Percentiles rank a stretch among this genome's conserved stretches.
phyloP scores from a whole-genome alignment of 2,113 vertebrate genomes.

The Ageneiosus marmoratus region DNA sequence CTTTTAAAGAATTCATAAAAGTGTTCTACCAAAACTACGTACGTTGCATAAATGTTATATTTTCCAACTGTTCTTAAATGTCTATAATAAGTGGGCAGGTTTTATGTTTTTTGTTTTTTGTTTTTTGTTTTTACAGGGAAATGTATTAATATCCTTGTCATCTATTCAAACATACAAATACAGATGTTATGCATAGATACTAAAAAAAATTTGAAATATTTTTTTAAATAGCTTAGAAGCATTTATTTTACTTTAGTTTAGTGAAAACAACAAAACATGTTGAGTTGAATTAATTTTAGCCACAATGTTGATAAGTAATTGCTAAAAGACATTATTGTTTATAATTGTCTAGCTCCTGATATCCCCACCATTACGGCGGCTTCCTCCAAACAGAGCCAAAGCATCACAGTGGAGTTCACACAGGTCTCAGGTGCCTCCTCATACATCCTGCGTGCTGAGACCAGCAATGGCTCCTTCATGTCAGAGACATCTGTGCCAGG shows the following conservation, averaged over 20 bases:
- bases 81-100: not conserved
- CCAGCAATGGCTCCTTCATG: slow-evolving; percentile 66
- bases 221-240: not conserved
- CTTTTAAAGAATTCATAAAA: not conserved
- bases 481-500: slow-evolving; percentile 72
- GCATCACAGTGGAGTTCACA: slow-evolving; percentile 82
- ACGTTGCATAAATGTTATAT: not conserved
- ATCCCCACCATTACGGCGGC: slow-evolving; percentile 75
- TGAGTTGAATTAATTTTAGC: too few relatives aligned
- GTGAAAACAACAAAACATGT: too few relatives aligned
- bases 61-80: not conserved
- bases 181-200: not conserved
- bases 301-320: not conserved
- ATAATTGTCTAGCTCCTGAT: slow-evolving; percentile 74
- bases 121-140: not conserved
- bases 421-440: slow-evolving; percentile 69
- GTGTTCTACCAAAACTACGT: not conserved
- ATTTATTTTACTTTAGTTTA: not conserved
- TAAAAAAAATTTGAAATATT: not conserved
- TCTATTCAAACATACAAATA: not conserved
- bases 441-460: slow-evolving; percentile 79
- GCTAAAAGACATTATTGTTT: not conserved
- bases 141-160: not conserved
- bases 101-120: not conserved
- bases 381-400: slow-evolving; percentile 84